These are phyloP conservation scores for Dasyornis broadbenti DNA, from an alignment of 2,113 vertebrate genomes.

Conservation along the genomic window DNA sequence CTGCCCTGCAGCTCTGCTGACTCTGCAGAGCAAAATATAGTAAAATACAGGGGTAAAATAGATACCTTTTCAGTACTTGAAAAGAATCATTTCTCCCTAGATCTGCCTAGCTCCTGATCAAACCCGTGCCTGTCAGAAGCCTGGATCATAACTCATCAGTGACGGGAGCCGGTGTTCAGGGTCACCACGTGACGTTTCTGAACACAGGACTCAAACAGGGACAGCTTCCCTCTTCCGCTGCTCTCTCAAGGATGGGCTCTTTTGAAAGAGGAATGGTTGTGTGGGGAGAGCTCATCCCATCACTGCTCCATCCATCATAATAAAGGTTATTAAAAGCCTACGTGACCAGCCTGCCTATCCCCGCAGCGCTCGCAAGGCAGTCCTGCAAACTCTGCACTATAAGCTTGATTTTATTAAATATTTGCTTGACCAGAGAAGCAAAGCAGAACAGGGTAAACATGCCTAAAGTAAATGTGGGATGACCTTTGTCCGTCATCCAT, in stretches of 20 bases:
- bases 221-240: constrained; percentile 7
- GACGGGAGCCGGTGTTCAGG: background rate
- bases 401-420: constrained; percentile 59
- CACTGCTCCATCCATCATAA: background rate
- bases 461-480: constrained; percentile 34
- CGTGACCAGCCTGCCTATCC: constrained; percentile 10
- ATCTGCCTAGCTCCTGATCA: background rate
- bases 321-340: constrained; percentile 64
- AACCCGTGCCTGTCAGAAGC: background rate
- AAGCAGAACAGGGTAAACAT: constrained; percentile 42
- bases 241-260: constrained; percentile 29
- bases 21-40: background rate
- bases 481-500: constrained; percentile 30
- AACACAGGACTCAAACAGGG: constrained; percentile 14
- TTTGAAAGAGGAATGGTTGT: constrained; percentile 18
- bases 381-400: constrained; percentile 19
- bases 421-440: constrained; percentile 62
- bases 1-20: background rate
- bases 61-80: background rate
- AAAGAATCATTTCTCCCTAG: background rate
- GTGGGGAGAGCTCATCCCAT: constrained; percentile 15
- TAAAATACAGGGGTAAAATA: background rate
- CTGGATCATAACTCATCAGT: background rate
- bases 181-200: background rate
- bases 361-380: background rate